A percentile compares a stretch with the other conserved stretches of the same genome.
phyloP scores from a whole-genome alignment of 2,797 vertebrate genomes.

The Sternarchorhynchus goeldii region DNA sequence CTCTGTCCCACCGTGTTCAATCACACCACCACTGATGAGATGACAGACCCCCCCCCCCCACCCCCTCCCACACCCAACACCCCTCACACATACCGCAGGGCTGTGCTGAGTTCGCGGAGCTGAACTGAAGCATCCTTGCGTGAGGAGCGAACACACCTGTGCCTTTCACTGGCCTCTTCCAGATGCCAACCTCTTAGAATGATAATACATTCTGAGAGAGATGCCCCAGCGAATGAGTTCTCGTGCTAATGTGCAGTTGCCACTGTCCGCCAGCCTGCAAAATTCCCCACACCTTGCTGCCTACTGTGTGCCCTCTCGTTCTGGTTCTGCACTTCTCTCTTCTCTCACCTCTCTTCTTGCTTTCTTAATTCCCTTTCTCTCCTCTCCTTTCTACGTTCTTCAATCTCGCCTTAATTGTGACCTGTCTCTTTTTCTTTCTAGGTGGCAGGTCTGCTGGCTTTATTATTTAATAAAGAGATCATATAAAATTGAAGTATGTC shows the following conservation, averaged over 20 bases:
- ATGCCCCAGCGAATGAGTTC: background rate
- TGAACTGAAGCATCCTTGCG: constrained; percentile 29
- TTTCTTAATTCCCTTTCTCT: constrained; percentile 3
- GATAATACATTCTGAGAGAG: constrained; percentile 21
- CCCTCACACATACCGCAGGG: background rate
- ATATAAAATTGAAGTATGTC: constrained; percentile 45
- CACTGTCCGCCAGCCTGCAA: constrained; percentile 27
- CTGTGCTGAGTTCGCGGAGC: constrained; percentile 18
- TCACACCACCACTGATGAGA: constrained; percentile 56
- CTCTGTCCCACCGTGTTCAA: constrained; percentile 59
- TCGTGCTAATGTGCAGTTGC: constrained; percentile 31
- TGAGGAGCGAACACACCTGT: constrained; percentile 2
- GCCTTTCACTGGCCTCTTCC: background rate
- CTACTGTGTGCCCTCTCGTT: background rate
- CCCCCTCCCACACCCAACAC: background rate
- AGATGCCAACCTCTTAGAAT: constrained; percentile 1
- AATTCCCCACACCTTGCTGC: constrained; percentile 24
- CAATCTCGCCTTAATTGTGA: constrained; percentile 45
- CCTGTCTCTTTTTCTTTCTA: constrained; percentile 40
- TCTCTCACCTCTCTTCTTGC: background rate
- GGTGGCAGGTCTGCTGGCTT: constrained; percentile 40
- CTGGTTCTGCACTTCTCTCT: background rate
- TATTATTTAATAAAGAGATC: constrained; percentile 56
- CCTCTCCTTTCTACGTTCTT: constrained; percentile 26
- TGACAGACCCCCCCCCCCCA: constrained; percentile 44